These are phyloP conservation scores for Drosophila kanekoi DNA, from an alignment of 2,888 invertebrate genomes.

Conservation along the genomic window DNA sequence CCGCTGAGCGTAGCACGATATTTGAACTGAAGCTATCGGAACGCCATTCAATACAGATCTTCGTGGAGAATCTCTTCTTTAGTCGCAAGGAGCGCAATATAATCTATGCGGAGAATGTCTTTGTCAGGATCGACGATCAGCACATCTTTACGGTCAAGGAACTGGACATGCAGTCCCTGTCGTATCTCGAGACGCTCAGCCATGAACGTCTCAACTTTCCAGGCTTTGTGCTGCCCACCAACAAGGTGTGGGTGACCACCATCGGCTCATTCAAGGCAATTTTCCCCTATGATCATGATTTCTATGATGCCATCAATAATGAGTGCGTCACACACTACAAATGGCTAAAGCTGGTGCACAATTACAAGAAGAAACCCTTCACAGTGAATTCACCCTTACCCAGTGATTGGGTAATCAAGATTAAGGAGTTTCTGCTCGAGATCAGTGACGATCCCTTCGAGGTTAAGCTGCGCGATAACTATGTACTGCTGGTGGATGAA, in stretches of 20 bases:
- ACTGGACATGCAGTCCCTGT: constrained; percentile 87
- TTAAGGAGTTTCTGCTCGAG: constrained; percentile 95
- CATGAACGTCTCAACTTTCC: constrained; percentile 91
- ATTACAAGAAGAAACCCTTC: constrained; percentile 89
- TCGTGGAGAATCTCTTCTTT: constrained; percentile 87
- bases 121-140: constrained; percentile 88
- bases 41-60: constrained; percentile 89
- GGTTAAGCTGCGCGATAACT: constrained; percentile 97
- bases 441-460: constrained; percentile 99
- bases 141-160: constrained; percentile 91
- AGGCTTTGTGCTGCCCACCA: constrained; percentile 89
- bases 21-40: constrained; percentile 88
- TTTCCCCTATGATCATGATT: constrained; percentile 95
- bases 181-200: constrained; percentile 88
- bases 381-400: constrained; percentile 91
- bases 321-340: constrained; percentile 96
- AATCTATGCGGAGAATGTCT: constrained; percentile 84
- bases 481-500: constrained; percentile 97
- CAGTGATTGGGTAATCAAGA: constrained; percentile 95
- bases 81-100: constrained; percentile 83
- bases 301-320: constrained; percentile 94
- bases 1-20: constrained; percentile 88
- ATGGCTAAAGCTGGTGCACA: constrained; percentile 96
- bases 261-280: constrained; percentile 86
- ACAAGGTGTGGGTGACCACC: constrained; percentile 87